Conservation (phyloP, 2,888 invertebrate genomes). For the Eurytoma californica region DNA sequence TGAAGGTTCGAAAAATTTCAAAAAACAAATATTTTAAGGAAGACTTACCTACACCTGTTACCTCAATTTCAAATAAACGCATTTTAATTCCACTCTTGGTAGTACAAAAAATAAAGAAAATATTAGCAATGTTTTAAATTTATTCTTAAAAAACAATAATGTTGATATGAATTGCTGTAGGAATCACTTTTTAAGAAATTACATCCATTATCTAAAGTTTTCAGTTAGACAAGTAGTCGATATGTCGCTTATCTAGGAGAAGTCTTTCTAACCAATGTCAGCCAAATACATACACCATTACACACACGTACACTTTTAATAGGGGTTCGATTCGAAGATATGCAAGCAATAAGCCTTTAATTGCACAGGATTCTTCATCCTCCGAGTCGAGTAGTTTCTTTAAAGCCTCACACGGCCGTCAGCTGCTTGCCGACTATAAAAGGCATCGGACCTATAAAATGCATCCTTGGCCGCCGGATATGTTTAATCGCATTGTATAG, state of each 20-base stretch:
- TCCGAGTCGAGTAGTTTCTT: conserved; percentile 65
- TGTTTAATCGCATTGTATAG: conserved; percentile 43
- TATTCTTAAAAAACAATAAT: too few relatives aligned
- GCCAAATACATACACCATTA: conserved; percentile 69
- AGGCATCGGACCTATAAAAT: conserved; percentile 75
- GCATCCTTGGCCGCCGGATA: conserved; percentile 71
- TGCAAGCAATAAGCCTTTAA: conserved; percentile 75
- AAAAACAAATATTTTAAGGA: not conserved
- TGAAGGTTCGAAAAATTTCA: not conserved
- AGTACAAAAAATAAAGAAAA: too few relatives aligned
- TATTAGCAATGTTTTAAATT: too few relatives aligned
- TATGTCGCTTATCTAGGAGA: conserved; percentile 67
- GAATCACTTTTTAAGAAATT: not conserved
- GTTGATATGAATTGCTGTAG: too few relatives aligned
- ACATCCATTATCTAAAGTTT: not conserved
- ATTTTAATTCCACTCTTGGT: too few relatives aligned
- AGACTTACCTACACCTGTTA: too few relatives aligned
- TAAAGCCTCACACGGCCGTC: conserved; percentile 65
- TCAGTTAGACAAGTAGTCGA: conserved; percentile 51
- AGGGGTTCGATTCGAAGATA: conserved; percentile 74
- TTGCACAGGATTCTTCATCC: conserved; percentile 75
- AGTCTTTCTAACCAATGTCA: conserved; percentile 69
- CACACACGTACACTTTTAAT: conserved; percentile 62
- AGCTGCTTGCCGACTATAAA: conserved; percentile 71
- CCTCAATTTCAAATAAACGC: too few relatives aligned